Evolutionary conservation across 2,797 vertebrate species (phyloP).

Genomic region (Poecilia wingei): DNA sequence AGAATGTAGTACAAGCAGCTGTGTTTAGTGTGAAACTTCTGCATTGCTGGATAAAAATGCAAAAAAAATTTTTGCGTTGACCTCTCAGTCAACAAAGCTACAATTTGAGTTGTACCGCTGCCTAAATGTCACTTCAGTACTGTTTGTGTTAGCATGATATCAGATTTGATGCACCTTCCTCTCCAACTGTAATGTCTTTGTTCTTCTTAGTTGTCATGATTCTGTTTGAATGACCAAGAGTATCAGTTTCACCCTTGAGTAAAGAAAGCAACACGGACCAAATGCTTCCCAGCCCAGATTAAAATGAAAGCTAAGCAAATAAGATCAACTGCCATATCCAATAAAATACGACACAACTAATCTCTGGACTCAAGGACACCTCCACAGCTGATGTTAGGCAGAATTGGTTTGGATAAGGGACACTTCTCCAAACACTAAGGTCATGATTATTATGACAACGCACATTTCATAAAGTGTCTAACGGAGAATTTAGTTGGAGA

Average conservation of each 20-base stretch:
- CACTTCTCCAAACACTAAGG: conserved; percentile 46
- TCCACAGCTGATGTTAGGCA: conserved; percentile 40
- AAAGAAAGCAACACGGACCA: conserved; percentile 54
- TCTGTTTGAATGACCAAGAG: conserved; percentile 49
- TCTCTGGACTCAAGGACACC: conserved; percentile 58
- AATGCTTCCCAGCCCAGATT: conserved; percentile 58
- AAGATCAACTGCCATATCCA: conserved; percentile 59
- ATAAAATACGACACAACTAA: conserved; percentile 53
- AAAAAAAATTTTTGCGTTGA: background rate
- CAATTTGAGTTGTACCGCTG: background rate
- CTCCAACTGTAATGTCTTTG: conserved; percentile 20
- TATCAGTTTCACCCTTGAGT: conserved; percentile 47
- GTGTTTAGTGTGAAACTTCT: background rate
- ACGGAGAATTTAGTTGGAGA: conserved; percentile 22
- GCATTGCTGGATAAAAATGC: background rate
- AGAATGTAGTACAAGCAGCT: background rate
- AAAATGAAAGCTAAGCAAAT: conserved; percentile 62
- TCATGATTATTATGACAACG: conserved; percentile 42
- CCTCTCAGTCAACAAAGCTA: background rate
- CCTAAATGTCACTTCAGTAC: background rate
- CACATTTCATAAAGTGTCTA: conserved; percentile 16
- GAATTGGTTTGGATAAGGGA: conserved; percentile 47
- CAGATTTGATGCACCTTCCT: conserved; percentile 11
- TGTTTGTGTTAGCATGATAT: conserved; percentile 1
- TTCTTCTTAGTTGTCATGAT: conserved; percentile 17